These are phyloP conservation scores for Parazoanthus atlanticus DNA, from an alignment of 92 coral and sea anemone species.

Conservation along the genomic window DNA sequence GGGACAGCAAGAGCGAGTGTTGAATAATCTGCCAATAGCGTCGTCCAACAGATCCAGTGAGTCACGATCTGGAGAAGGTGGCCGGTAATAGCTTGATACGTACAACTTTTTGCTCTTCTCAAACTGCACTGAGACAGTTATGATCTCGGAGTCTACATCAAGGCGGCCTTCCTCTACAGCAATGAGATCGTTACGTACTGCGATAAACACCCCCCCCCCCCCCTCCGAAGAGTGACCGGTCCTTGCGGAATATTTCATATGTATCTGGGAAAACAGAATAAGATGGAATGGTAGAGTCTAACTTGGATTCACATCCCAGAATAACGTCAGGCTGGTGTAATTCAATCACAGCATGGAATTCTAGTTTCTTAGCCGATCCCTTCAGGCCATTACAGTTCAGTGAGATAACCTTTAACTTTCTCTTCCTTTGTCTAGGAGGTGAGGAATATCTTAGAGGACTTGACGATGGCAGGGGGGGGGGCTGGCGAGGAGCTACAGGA, in stretches of 20 bases:
- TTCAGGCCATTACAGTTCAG: slow-evolving; percentile 38
- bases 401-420: slow-evolving; percentile 20
- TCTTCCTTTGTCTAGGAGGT: slow-evolving; percentile 7
- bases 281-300: slow-evolving; percentile 24
- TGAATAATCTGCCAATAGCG: slow-evolving; percentile 34
- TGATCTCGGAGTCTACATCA: slow-evolving; percentile 38
- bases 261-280: slow-evolving; percentile 44
- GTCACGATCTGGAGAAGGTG: slow-evolving; percentile 33
- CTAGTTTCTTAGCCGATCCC: slow-evolving; percentile 21
- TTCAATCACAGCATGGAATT: not conserved
- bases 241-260: slow-evolving; percentile 16
- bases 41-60: slow-evolving; percentile 48
- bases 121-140: slow-evolving; percentile 45
- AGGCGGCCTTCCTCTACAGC: slow-evolving; percentile 36
- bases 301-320: not conserved
- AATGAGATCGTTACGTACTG: slow-evolving; percentile 31
- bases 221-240: slow-evolving; percentile 16
- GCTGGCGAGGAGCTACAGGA: no score
- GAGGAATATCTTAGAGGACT: not conserved
- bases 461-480: no score
- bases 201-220: slow-evolving; percentile 43
- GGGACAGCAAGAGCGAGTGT: slow-evolving; percentile 37
- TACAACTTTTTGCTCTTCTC: slow-evolving; percentile 41
- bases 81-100: slow-evolving; percentile 46
- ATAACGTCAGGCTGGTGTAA: not conserved